Evolutionary conservation across 2,888 invertebrate genomes (phyloP).

Genomic region (Apoderus coryli): DNA sequence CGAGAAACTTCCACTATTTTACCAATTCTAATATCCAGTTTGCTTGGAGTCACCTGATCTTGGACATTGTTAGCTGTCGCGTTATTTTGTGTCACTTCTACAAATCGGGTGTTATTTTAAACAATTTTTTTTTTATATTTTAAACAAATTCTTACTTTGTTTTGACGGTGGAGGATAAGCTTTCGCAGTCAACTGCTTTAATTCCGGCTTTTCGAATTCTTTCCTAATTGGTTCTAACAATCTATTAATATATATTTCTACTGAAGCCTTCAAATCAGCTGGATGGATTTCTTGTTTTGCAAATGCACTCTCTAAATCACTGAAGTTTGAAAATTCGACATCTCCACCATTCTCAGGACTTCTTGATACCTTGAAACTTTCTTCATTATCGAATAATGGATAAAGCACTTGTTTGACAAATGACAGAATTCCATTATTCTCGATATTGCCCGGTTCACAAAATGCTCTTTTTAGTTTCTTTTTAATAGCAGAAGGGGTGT

Average conservation of each 20-base stretch:
- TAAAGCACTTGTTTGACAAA: conserved; percentile 91
- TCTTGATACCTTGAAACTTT: conserved; percentile 58
- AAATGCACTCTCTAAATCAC: conserved; percentile 69
- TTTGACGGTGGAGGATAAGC: conserved; percentile 75
- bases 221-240: conserved; percentile 80
- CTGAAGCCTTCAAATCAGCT: conserved; percentile 79
- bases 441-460: conserved; percentile 85
- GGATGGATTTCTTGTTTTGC: conserved; percentile 76
- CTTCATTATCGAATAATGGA: conserved; percentile 56
- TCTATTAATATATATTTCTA: conserved; percentile 71
- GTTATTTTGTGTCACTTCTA: too few relatives aligned
- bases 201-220: conserved; percentile 62
- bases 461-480: conserved; percentile 90
- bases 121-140: conserved; percentile 4
- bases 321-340: conserved; percentile 52
- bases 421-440: conserved; percentile 87
- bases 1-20: conserved; percentile 67
- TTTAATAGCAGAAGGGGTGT: conserved; percentile 74
- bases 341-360: conserved; percentile 69
- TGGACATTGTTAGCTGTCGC: conserved; percentile 4
- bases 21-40: conserved; percentile 78
- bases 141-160: conserved; percentile 28
- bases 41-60: conserved; percentile 46
- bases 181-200: conserved; percentile 61
- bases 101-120: too few relatives aligned